phyloP scores from a whole-genome alignment of 2,797 vertebrate genomes.

The Myripristis jacobus region DNA sequence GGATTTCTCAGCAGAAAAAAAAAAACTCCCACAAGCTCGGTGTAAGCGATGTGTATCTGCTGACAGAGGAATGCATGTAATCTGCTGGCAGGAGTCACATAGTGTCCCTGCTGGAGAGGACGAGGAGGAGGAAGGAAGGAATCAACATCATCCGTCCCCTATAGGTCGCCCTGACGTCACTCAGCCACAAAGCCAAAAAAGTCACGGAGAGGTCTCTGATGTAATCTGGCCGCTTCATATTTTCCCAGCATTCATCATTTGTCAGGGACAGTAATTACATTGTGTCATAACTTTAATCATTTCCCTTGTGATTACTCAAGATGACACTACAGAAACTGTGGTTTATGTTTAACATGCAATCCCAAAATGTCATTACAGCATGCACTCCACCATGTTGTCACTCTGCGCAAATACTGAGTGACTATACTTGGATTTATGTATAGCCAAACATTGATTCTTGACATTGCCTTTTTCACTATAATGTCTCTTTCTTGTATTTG shows the following conservation, averaged over 20 bases:
- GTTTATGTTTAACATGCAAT: background rate
- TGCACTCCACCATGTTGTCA: too few relatives aligned
- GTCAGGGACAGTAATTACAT: background rate
- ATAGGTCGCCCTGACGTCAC: conserved; percentile 29
- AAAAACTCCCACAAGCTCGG: conserved; percentile 10
- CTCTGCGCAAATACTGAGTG: too few relatives aligned
- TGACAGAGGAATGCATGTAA: conserved; percentile 44
- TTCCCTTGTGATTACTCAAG: conserved; percentile 1
- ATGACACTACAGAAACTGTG: background rate
- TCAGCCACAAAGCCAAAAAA: conserved; percentile 37
- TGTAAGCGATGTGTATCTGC: conserved; percentile 61
- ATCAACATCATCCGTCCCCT: conserved; percentile 4
- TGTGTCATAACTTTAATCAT: background rate
- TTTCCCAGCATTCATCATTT: conserved; percentile 38
- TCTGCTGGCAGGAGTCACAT: conserved; percentile 61
- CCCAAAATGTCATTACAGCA: background rate
- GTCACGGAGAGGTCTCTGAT: conserved; percentile 50
- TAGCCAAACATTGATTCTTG: too few relatives aligned
- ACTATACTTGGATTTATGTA: too few relatives aligned
- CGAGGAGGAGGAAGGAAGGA: conserved; percentile 55
- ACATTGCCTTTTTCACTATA: too few relatives aligned
- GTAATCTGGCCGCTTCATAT: conserved; percentile 16
- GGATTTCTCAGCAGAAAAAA: conserved; percentile 10
- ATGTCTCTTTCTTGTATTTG: too few relatives aligned
- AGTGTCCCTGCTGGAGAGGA: conserved; percentile 30